Evolutionary conservation across 2,113 vertebrate species (phyloP).

Genomic region (Eurystomus gularis): DNA sequence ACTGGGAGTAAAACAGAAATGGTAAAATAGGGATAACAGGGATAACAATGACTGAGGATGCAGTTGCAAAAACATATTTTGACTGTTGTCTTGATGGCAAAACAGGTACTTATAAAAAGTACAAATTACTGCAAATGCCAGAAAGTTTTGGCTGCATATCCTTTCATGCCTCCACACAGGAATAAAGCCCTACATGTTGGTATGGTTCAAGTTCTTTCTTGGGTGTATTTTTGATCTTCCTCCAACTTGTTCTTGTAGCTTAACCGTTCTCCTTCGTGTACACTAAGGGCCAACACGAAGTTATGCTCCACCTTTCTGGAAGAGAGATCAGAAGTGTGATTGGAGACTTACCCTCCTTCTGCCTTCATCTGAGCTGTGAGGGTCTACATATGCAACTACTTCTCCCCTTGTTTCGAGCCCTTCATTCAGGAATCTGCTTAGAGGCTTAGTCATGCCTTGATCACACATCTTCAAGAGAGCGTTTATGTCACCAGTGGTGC

Average conservation of each 20-base stretch:
- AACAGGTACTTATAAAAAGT: not conserved
- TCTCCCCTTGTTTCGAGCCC: not conserved
- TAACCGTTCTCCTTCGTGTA: not conserved
- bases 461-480: not conserved
- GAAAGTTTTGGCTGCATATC: not conserved
- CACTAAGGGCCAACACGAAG: not conserved
- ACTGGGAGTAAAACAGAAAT: not conserved
- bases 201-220: not conserved
- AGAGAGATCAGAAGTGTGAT: not conserved
- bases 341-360: not conserved
- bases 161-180: not conserved
- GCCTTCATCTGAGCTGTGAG: not conserved
- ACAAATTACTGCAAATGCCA: not conserved
- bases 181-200: not conserved
- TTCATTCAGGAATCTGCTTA: not conserved
- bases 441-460: not conserved
- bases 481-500: not conserved
- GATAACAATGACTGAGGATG: not conserved
- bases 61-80: not conserved
- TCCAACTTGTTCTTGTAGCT: not conserved
- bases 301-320: not conserved
- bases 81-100: not conserved
- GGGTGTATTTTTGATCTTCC: not conserved
- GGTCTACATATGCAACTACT: not conserved
- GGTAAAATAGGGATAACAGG: slow-evolving; percentile 8